Evolutionary conservation across 2,797 vertebrate species (phyloP).

Genomic region (Cheirogaleus major): DNA sequence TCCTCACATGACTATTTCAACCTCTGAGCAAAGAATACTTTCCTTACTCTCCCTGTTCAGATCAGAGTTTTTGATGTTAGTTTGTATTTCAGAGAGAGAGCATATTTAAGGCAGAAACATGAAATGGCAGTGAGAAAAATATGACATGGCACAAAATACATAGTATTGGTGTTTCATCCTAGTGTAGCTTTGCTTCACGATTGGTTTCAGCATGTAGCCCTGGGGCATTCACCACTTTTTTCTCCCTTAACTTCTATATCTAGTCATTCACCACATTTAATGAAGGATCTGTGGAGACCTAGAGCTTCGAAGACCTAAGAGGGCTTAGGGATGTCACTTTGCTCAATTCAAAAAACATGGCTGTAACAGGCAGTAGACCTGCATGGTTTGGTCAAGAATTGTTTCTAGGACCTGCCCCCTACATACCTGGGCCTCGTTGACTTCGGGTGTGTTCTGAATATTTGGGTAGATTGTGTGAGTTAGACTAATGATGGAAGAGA

Average conservation of each 20-base stretch:
- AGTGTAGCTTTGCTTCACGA: background rate
- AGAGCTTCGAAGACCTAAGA: background rate
- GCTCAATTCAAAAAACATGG: background rate
- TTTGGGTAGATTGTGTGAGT: conserved; percentile 19
- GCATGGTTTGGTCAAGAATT: background rate
- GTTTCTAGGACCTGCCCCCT: background rate
- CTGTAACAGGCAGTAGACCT: background rate
- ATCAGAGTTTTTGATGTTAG: conserved; percentile 11
- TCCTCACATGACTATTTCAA: background rate
- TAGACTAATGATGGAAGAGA: background rate
- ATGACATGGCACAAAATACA: background rate
- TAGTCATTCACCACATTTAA: conserved; percentile 15
- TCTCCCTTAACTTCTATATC: background rate
- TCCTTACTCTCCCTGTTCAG: background rate
- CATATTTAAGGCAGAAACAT: background rate
- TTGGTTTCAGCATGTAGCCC: background rate
- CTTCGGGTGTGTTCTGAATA: background rate
- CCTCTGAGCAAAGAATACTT: background rate
- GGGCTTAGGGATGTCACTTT: background rate
- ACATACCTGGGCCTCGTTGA: background rate
- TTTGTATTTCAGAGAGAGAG: background rate
- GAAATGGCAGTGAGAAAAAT: background rate
- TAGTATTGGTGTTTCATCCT: background rate
- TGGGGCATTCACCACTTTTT: background rate
- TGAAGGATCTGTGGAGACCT: background rate